Evolutionary conservation across 2,797 vertebrate species (phyloP).

Genomic region (Falco biarmicus): DNA sequence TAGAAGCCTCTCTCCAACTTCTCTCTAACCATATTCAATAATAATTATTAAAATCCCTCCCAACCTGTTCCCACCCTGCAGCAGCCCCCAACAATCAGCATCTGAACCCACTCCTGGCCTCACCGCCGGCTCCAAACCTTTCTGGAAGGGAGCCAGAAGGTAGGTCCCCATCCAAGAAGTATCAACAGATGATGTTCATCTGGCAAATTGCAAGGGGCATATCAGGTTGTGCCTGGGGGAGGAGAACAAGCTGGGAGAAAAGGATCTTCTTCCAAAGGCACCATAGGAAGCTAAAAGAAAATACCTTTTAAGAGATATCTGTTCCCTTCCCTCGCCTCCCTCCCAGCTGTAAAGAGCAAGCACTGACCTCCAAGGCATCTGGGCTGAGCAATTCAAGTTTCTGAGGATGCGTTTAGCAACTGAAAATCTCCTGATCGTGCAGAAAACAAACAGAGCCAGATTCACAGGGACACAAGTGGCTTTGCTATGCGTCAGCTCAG

Average conservation of each 20-base stretch:
- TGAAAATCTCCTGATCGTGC: conserved; percentile 45
- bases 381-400: conserved; percentile 18
- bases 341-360: conserved; percentile 3
- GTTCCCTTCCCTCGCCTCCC: not conserved
- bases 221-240: conserved; percentile 45
- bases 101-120: not conserved
- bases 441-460: conserved; percentile 8
- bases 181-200: conserved; percentile 46
- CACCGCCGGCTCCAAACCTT: not conserved
- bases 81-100: not conserved
- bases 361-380: conserved; percentile 19
- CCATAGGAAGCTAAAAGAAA: not conserved
- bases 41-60: not conserved
- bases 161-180: conserved; percentile 29
- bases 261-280: conserved; percentile 40
- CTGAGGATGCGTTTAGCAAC: not conserved
- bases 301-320: conserved; percentile 26
- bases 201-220: conserved; percentile 33
- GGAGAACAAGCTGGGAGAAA: conserved; percentile 4
- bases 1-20: not conserved
- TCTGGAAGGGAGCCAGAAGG: conserved; percentile 9
- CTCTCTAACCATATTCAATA: not conserved
- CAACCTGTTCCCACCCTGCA: not conserved
- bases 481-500: not conserved
- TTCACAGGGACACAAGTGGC: not conserved